These are phyloP conservation scores for Enteromius anoplus DNA, from an alignment of 2,797 vertebrate species.

Conservation along the genomic window DNA sequence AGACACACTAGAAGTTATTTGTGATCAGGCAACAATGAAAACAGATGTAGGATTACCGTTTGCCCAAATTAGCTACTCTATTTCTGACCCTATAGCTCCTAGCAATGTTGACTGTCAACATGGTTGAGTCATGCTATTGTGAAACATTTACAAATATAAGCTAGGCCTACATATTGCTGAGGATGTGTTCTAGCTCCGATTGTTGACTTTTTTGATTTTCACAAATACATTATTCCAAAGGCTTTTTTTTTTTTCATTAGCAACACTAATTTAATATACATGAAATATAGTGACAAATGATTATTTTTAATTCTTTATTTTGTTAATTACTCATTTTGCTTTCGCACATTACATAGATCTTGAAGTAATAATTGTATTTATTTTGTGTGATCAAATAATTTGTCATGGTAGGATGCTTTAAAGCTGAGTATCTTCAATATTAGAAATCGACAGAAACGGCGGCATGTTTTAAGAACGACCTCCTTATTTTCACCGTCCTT, in stretches of 20 bases:
- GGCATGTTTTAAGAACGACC: neutral
- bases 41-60: neutral
- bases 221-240: neutral
- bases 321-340: neutral
- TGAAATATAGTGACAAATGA: neutral
- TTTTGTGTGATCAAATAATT: neutral
- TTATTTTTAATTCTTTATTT: neutral
- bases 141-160: neutral
- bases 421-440: too few species aligned
- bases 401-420: too few species aligned
- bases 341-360: neutral
- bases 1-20: neutral
- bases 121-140: neutral
- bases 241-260: neutral
- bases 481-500: neutral
- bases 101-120: constrained; percentile 1
- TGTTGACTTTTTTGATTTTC: neutral
- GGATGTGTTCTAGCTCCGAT: neutral
- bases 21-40: neutral
- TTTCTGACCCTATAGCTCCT: constrained; percentile 11
- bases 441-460: too few species aligned
- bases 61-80: neutral
- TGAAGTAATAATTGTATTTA: neutral
- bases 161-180: neutral
- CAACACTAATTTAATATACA: neutral